phyloP scores from a whole-genome alignment of 2,797 vertebrate genomes.

The Dermochelys coriacea region DNA sequence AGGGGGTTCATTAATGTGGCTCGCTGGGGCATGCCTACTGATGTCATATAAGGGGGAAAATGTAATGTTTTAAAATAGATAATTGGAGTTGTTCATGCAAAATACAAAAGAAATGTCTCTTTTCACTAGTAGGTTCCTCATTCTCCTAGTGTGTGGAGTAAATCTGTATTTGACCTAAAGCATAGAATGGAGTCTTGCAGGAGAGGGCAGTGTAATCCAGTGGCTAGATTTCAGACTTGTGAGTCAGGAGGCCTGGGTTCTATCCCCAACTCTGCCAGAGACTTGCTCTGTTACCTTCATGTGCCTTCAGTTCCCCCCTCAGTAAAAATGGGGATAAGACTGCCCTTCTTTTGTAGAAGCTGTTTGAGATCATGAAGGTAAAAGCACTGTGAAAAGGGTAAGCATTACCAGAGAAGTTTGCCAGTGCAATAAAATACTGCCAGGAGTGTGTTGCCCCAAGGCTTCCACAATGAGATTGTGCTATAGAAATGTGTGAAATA shows the following conservation, averaged over 20 bases:
- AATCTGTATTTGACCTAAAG: neutral
- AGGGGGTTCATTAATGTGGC: neutral
- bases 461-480: neutral
- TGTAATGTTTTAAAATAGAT: neutral
- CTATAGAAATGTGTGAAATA: neutral
- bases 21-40: too few species aligned
- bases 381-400: neutral
- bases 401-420: neutral
- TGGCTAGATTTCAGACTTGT: neutral
- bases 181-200: neutral
- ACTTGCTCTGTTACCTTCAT: neutral
- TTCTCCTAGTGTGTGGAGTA: neutral
- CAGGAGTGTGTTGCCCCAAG: neutral
- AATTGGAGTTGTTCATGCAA: neutral
- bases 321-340: neutral
- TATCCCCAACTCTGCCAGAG: neutral
- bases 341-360: neutral
- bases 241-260: neutral
- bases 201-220: neutral
- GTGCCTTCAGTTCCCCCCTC: neutral
- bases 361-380: neutral
- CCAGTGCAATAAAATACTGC: neutral
- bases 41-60: neutral
- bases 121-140: neutral
- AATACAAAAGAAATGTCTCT: neutral